These are phyloP conservation scores for Australoheros facetus DNA, from an alignment of 2,797 vertebrate species.

Conservation along the genomic window DNA sequence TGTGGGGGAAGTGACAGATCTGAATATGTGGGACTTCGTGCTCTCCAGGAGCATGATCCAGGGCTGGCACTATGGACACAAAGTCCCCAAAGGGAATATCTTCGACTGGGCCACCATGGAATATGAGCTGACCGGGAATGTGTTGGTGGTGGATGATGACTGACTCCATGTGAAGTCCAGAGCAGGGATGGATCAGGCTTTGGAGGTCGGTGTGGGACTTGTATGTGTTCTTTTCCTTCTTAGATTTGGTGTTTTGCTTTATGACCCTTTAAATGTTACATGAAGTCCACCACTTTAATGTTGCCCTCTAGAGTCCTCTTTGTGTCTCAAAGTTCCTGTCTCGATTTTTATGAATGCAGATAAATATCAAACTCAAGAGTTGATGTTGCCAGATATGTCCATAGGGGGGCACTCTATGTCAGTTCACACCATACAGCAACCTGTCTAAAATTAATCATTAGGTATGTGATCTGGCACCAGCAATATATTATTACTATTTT, in stretches of 20 bases:
- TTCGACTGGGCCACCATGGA: conserved; percentile 78
- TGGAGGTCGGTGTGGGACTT: conserved; percentile 32
- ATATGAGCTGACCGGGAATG: conserved; percentile 73
- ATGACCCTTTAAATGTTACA: neutral
- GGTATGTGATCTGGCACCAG: neutral
- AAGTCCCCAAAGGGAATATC: conserved; percentile 55
- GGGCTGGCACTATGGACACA: conserved; percentile 59
- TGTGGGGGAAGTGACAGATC: conserved; percentile 78
- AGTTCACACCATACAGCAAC: conserved; percentile 6
- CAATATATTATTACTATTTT: neutral
- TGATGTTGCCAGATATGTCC: conserved; percentile 46
- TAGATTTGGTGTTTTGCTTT: conserved; percentile 18
- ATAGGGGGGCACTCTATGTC: conserved; percentile 59
- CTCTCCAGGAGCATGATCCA: conserved; percentile 68
- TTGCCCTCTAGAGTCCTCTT: no score
- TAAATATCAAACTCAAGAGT: neutral
- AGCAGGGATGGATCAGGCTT: neutral
- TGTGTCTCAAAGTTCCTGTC: no score
- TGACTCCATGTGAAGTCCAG: conserved; percentile 52
- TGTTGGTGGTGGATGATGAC: conserved; percentile 81
- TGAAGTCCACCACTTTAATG: neutral
- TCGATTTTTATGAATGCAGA: no score
- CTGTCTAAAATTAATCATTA: neutral
- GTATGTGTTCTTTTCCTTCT: conserved; percentile 17
- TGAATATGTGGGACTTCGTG: conserved; percentile 82